Evolutionary conservation across 1,140 invertebrate genomes (phyloP), one percentile per base, ranked within the genome.

Genomic region (Saccostrea cuccullata): DNA sequence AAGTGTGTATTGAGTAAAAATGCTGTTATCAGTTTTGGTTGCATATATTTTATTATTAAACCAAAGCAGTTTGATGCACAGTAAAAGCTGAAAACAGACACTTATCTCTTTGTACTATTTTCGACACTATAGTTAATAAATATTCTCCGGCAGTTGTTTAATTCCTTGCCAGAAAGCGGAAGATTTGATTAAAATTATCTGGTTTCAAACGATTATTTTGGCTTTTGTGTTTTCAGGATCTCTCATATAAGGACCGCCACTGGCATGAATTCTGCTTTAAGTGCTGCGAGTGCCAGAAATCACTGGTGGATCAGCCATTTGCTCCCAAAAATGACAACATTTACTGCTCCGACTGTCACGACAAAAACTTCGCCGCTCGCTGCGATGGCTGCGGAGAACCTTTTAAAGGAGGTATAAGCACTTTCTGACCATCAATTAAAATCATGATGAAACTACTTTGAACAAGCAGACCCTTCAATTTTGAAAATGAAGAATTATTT

Each of bases 281-380:
- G 93, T 99, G 99, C 96, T 97, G 97, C 95, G 99, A 98, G 96
- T 99, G 99, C 96, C 97, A 98, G 95, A 97, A 98, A 91, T 99
- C 98, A 84, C 96, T 99, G 94, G 99, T 99, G 86, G 99, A 99
- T 96, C 99, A 99, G 96, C 99, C 99, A 94, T 99, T 99, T 95
- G 99, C 99, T 91, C 98, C 98, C 93, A 99, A 99, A 92, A 95
- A 96, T 91, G 96, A 97, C 26, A 98, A 98, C 96, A 99, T 99
- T 95, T 99, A 99, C 96, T 99, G 99, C 95, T 98, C 98, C 90
- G 98, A 98, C 94, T 99, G 99, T 95, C 99, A 99, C 94, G 99
- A 99, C 95, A 97, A 98, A 90, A 98, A 99, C 95, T 99, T 99
- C 95, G 99, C 99, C 55, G 98, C 98, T 89, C 96, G 99, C 92